Conservation (phyloP, 1,140 invertebrate species). For the Pseudomyrmex flavicornis region DNA sequence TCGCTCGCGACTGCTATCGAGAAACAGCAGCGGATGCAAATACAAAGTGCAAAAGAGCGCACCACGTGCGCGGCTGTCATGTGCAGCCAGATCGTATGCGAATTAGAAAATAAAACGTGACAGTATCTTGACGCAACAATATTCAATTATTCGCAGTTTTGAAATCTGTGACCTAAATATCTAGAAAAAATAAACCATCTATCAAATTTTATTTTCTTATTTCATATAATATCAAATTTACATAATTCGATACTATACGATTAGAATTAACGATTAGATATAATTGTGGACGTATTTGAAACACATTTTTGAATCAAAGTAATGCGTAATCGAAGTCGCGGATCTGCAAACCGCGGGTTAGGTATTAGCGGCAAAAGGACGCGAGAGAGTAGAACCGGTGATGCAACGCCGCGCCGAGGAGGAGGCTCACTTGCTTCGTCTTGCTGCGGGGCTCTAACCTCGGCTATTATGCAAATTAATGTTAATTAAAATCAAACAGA, state of each 20-base stretch:
- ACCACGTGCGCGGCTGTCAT: background rate
- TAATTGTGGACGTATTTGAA: background rate
- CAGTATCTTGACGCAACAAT: background rate
- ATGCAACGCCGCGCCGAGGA: slow-evolving; percentile 58
- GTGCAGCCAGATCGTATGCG: background rate
- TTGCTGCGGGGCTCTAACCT: slow-evolving; percentile 66
- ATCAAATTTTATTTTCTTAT: too few species aligned
- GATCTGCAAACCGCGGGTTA: slow-evolving; percentile 28
- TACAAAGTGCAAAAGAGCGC: slow-evolving; percentile 37
- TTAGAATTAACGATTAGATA: background rate
- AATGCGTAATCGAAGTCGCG: slow-evolving; percentile 32
- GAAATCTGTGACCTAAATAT: background rate
- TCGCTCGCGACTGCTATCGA: slow-evolving; percentile 48
- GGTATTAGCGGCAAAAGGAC: slow-evolving; percentile 27
- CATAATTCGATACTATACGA: too few species aligned
- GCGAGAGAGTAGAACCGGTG: slow-evolving; percentile 48
- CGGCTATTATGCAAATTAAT: slow-evolving; percentile 82
- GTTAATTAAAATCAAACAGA: slow-evolving; percentile 82
- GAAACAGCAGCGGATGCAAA: slow-evolving; percentile 58
- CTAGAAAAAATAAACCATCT: background rate
- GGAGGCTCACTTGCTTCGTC: slow-evolving; percentile 48
- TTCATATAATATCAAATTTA: too few species aligned
- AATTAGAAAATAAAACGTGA: slow-evolving; percentile 5
- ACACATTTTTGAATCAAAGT: background rate
- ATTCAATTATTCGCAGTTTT: background rate